These are phyloP conservation scores for Tapera naevia DNA, from an alignment of 2,797 vertebrate species.

Conservation along the genomic window DNA sequence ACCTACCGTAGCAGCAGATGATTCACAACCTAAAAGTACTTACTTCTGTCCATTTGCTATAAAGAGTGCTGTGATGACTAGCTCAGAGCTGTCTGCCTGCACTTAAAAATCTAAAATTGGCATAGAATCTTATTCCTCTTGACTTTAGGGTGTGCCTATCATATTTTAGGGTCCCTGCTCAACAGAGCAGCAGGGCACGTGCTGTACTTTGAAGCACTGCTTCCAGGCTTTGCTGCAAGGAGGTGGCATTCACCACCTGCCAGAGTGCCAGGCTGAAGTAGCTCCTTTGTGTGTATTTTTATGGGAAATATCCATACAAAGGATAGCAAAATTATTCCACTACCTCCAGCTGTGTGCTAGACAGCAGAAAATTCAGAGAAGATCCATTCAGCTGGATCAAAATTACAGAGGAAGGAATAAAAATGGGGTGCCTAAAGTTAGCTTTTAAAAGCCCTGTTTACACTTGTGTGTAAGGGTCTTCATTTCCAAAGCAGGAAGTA, in stretches of 20 bases:
- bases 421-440: background rate
- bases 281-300: background rate
- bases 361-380: background rate
- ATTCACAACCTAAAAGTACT: background rate
- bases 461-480: rapidly evolving
- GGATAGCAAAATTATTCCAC: background rate
- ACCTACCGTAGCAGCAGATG: background rate
- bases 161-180: background rate
- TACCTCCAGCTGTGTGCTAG: background rate
- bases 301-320: background rate
- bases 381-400: background rate
- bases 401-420: background rate
- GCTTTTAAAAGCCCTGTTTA: background rate
- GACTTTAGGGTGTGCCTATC: background rate
- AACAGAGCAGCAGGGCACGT: background rate
- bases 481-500: background rate
- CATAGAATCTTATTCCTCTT: background rate
- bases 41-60: background rate
- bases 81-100: background rate
- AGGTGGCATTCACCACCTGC: background rate
- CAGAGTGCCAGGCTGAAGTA: background rate
- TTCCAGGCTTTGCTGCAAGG: background rate
- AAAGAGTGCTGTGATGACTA: background rate
- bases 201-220: background rate
- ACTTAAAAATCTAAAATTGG: background rate